A percentile compares a stretch with the other conserved stretches of the same genome.
Evolutionary conservation across 2,797 vertebrate species (phyloP).

Genomic region (Amblyraja radiata): DNA sequence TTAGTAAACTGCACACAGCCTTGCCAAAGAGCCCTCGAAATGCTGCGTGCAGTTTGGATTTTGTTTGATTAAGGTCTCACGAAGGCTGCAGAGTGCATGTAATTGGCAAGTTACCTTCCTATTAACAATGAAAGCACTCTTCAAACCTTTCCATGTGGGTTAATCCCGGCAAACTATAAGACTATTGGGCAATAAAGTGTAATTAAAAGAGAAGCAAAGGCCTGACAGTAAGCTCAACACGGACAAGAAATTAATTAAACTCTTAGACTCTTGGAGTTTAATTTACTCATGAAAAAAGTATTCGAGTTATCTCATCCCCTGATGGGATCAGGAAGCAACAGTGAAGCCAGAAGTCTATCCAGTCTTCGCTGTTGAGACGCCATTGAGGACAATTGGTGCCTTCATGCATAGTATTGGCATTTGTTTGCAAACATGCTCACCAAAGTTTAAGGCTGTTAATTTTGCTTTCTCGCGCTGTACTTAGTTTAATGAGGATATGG

Average conservation of each 20-base stretch:
- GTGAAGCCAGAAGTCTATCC: background rate
- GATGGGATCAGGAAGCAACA: background rate
- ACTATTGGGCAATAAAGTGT: background rate
- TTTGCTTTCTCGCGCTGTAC: background rate
- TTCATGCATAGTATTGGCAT: background rate
- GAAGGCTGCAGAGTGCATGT: conserved; percentile 50
- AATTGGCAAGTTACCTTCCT: conserved; percentile 61
- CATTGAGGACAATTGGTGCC: background rate
- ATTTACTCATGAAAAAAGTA: conserved; percentile 20
- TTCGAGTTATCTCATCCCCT: background rate
- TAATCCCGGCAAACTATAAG: conserved; percentile 18
- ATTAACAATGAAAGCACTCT: conserved; percentile 61
- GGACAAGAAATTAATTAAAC: conserved; percentile 32
- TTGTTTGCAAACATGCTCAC: conserved; percentile 20
- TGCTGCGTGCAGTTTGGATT: conserved; percentile 54
- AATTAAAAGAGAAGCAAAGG: background rate
- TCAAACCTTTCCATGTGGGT: conserved; percentile 56
- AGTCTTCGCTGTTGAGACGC: background rate
- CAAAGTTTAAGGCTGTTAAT: conserved; percentile 13
- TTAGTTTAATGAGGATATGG: background rate
- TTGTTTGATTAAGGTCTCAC: conserved; percentile 58
- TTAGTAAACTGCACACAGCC: conserved; percentile 56
- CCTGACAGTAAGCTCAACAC: background rate
- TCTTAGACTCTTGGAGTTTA: background rate
- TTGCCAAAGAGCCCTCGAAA: conserved; percentile 56